Evolutionary conservation across 1,140 invertebrate genomes (phyloP).

Genomic region (Drosophila insularis): DNA sequence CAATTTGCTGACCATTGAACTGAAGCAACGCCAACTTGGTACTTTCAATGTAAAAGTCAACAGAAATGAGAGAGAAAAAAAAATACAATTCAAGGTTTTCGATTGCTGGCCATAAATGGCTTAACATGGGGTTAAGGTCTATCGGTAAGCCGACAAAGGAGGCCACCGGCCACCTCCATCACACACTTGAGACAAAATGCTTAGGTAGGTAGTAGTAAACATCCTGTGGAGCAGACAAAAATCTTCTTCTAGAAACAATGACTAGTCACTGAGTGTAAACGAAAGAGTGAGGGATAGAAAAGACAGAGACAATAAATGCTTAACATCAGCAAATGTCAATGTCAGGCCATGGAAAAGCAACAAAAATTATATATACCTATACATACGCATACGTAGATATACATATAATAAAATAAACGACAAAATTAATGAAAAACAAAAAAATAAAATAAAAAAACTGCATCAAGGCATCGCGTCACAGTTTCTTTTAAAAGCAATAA

Average conservation of each 20-base stretch:
- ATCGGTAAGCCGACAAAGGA: slow-evolving; percentile 61
- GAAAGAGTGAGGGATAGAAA: background rate
- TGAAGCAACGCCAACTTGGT: slow-evolving; percentile 3
- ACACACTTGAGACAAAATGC: slow-evolving; percentile 56
- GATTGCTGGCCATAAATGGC: slow-evolving; percentile 39
- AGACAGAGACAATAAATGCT: slow-evolving; percentile 29
- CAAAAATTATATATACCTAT: slow-evolving; percentile 30
- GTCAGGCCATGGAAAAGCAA: slow-evolving; percentile 61
- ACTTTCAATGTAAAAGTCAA: slow-evolving; percentile 7
- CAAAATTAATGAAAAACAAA: slow-evolving; percentile 18
- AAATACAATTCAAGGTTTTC: slow-evolving; percentile 14
- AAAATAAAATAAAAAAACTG: slow-evolving; percentile 38
- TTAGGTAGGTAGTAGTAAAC: slow-evolving; percentile 10
- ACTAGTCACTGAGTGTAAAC: background rate
- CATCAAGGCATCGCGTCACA: slow-evolving; percentile 49
- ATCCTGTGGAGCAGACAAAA: slow-evolving; percentile 8
- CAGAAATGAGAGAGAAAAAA: background rate
- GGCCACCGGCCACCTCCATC: background rate
- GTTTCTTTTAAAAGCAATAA: slow-evolving; percentile 25
- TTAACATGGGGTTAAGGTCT: slow-evolving; percentile 61
- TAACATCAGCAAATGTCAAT: slow-evolving; percentile 76
- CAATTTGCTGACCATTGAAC: slow-evolving; percentile 62
- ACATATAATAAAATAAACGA: slow-evolving; percentile 24
- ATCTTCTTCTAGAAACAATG: slow-evolving; percentile 2
- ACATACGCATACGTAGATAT: background rate